Base-by-base conservation (phyloP, 92 coral and sea anemone genomes). In the Micromussa lordhowensis region DNA sequence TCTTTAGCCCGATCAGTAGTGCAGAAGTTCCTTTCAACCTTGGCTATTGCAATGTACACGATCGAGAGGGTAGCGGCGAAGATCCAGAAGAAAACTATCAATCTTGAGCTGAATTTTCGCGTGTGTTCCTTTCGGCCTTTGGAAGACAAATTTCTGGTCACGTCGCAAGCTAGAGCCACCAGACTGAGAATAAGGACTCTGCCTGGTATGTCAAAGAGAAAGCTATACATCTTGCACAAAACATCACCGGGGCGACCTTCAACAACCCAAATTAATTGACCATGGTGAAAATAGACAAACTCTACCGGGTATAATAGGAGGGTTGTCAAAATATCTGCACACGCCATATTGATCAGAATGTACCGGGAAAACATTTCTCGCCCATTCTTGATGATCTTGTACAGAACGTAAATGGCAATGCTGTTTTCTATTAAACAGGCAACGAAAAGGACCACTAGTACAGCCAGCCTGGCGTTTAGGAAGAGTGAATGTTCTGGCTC, bases 111-210 rank as follows among this genome's bases (percentile, higher is more conserved):
- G 76, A 81, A 81, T 31, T 40, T 66, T 64, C n/a, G 40, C 0
- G 57, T 81, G 75, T 81, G 85, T 40, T 81, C 75, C 44, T 44
- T 40, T 49, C 85, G 85, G 10, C 76, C 85, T 81, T 38, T 66
- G 24, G 75, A 38, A 1, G 85, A 81, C 30, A 68, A 81, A 36
- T 81, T 81, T 68, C 85, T 66, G 11, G 58, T 40, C 14, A 49
- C 76, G n/a, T 64, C 63, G 40, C 76, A 81, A 3, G 85, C 85
- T 7, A 81, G 76, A 22, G 85, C 75, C 34, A 81, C 75, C 57
- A 81, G 68, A 31, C 26, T 66, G 24, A 81, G 40, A 8, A 29
- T 26, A 3, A 66, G 15, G 40, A 81, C 75, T 40, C 49, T 66
- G 53, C 26, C 34, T 5, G 75, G 61, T 40, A 81, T 70, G 14